These are phyloP conservation scores for Phengaris arion DNA, from an alignment of 2,888 invertebrate species.

Conservation along the genomic window DNA sequence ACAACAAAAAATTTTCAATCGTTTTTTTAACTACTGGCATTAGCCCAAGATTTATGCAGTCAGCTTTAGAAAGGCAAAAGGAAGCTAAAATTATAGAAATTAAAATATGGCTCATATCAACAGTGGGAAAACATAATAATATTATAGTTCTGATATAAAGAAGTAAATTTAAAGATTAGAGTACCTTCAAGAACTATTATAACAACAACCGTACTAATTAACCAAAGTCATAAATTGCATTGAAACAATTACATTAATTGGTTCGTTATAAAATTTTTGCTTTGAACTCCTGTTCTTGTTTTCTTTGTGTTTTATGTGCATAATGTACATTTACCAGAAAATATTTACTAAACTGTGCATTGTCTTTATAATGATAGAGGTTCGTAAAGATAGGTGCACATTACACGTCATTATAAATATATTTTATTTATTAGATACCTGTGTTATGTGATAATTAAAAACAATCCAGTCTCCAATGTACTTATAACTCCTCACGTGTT, in stretches of 20 bases:
- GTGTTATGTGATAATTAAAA: too few relatives aligned
- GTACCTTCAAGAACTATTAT: too few relatives aligned
- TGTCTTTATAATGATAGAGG: neutral
- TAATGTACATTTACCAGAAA: neutral
- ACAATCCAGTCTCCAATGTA: too few relatives aligned
- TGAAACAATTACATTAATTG: conserved; percentile 12
- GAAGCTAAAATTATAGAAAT: too few relatives aligned
- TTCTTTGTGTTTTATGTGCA: neutral
- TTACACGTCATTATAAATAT: neutral
- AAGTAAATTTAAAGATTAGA: too few relatives aligned
- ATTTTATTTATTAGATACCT: too few relatives aligned
- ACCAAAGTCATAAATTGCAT: neutral
- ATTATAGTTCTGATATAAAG: too few relatives aligned
- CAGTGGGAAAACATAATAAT: too few relatives aligned
- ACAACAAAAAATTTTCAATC: neutral
- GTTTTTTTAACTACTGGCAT: neutral
- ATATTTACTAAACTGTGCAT: neutral
- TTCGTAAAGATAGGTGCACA: neutral
- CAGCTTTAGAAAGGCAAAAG: too few relatives aligned
- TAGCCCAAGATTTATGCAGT: neutral
- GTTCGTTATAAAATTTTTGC: conserved; percentile 19
- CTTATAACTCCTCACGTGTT: too few relatives aligned
- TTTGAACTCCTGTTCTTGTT: neutral
- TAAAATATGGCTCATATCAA: too few relatives aligned
- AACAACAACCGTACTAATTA: too few relatives aligned